phyloP scores from a whole-genome alignment of 2,797 vertebrate genomes.

The Centroberyx gerrardi region DNA sequence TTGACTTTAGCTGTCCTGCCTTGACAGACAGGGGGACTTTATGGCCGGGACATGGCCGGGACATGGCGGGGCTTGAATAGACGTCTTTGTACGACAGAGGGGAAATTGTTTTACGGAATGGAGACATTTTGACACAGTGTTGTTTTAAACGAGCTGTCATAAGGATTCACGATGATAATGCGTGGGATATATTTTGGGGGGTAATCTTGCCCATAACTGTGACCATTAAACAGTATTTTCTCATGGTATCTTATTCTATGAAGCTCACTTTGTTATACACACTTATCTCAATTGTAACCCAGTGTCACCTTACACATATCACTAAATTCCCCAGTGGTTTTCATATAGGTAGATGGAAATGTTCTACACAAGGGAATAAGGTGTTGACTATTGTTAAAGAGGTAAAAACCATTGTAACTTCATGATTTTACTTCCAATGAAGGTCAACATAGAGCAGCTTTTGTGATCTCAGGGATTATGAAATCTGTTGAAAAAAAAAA shows the following conservation, averaged over 20 bases:
- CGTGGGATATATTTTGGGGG: slow-evolving; percentile 14
- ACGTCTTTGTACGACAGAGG: slow-evolving; percentile 61
- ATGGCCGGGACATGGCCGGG: slow-evolving; percentile 7
- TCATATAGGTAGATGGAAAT: no score
- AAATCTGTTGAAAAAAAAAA: background rate
- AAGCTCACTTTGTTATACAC: slow-evolving; percentile 6
- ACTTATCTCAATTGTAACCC: background rate
- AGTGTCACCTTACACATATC: no score
- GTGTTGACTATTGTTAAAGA: no score
- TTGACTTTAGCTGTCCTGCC: slow-evolving; percentile 58
- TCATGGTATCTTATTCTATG: background rate
- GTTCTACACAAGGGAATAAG: no score
- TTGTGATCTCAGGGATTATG: no score
- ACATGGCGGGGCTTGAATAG: slow-evolving; percentile 57
- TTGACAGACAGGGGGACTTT: slow-evolving; percentile 46
- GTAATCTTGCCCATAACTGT: slow-evolving; percentile 4
- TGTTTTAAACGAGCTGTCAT: slow-evolving; percentile 49
- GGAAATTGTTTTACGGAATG: slow-evolving; percentile 21
- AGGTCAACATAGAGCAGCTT: no score
- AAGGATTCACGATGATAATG: slow-evolving; percentile 24
- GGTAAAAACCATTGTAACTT: no score
- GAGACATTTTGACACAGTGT: slow-evolving; percentile 31
- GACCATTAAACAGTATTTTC: slow-evolving; percentile 23
- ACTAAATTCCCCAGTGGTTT: no score
- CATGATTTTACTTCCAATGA: no score